Evolutionary conservation across 1,140 invertebrate species (phyloP).

Genomic region (Bombus fervidus): DNA sequence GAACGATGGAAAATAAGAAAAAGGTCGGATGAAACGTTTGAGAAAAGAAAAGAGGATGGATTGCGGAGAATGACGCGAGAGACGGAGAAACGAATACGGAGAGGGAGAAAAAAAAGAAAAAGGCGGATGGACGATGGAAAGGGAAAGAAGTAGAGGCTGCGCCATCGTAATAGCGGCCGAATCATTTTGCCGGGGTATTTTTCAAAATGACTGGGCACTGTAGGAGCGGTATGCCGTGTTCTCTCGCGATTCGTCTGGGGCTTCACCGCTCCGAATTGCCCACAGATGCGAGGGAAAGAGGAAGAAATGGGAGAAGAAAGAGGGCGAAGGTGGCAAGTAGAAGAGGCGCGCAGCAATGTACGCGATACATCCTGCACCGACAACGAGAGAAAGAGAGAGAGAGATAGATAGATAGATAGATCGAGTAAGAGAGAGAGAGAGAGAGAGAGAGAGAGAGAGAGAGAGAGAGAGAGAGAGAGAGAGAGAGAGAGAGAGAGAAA

Average conservation of each 20-base stretch:
- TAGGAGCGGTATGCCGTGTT: constrained; percentile 69
- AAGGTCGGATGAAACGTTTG: not conserved
- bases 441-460: no score
- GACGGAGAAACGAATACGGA: constrained; percentile 4
- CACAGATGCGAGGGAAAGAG: constrained; percentile 64
- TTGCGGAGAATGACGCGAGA: not conserved
- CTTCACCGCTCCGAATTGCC: constrained; percentile 69
- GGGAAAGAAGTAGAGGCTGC: constrained; percentile 43
- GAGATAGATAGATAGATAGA: not conserved
- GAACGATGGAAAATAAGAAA: constrained; percentile 1
- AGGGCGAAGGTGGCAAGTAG: constrained; percentile 57
- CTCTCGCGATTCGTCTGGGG: constrained; percentile 67
- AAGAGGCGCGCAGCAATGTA: constrained; percentile 27
- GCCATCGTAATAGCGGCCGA: constrained; percentile 68
- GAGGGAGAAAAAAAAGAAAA: constrained; percentile 1
- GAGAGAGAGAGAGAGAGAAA: no score
- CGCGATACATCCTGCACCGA: not conserved
- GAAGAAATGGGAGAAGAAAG: constrained; percentile 43
- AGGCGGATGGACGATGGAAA: not conserved
- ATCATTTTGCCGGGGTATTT: constrained; percentile 73
- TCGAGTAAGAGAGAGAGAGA: no score
- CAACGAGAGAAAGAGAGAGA: not conserved
- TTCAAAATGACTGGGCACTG: constrained; percentile 74
- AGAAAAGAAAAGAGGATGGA: not conserved
- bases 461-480: no score